Percentiles rank a stretch among this genome's conserved stretches.
Conservation (phyloP, 2,888 invertebrate genomes). For the Linyphia triangularis region DNA sequence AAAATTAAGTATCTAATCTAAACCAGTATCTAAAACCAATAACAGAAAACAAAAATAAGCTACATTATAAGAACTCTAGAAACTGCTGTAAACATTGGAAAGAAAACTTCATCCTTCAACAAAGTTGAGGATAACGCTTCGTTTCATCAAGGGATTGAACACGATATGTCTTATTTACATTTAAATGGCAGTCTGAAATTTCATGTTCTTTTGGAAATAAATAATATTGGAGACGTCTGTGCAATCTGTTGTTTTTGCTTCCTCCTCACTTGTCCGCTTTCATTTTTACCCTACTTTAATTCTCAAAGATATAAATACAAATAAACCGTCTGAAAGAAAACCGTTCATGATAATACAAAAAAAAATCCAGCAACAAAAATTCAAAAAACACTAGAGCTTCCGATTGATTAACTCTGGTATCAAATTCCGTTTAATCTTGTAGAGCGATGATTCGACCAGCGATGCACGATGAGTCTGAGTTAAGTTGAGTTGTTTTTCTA, state of each 20-base stretch:
- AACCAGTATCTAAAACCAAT: no score
- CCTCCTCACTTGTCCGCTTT: constrained; percentile 5
- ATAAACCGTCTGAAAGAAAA: constrained; percentile 17
- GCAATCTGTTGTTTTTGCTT: constrained; percentile 25
- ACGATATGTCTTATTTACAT: constrained; percentile 54
- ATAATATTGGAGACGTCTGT: constrained; percentile 52
- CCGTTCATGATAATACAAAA: constrained; percentile 9
- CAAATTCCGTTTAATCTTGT: constrained; percentile 55
- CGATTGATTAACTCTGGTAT: constrained; percentile 45
- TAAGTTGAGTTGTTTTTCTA: neutral
- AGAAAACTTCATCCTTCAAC: constrained; percentile 39
- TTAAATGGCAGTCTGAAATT: constrained; percentile 22
- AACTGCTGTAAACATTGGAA: neutral
- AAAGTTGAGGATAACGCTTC: constrained; percentile 36
- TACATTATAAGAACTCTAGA: no score
- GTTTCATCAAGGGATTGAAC: constrained; percentile 47
- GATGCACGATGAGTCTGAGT: neutral
- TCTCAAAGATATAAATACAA: constrained; percentile 27
- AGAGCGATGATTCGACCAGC: neutral
- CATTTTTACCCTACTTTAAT: constrained; percentile 25
- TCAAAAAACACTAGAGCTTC: constrained; percentile 1
- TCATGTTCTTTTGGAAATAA: constrained; percentile 7
- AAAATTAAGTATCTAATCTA: no score
- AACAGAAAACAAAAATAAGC: no score
- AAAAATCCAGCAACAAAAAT: neutral